Conservation (phyloP, 2,888 invertebrate genomes). For the Rhingia campestris region DNA sequence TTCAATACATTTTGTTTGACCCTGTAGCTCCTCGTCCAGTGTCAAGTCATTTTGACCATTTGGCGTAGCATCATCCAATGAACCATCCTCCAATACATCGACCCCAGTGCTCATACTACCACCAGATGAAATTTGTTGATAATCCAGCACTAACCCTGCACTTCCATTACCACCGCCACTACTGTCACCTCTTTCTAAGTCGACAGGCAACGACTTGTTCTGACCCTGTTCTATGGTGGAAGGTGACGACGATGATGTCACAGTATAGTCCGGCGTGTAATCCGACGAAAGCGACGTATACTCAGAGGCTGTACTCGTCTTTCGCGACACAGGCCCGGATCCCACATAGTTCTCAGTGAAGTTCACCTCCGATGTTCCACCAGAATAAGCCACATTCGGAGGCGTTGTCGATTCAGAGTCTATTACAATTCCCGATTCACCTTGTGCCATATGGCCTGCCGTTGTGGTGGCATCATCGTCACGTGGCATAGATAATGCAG, state of each 20-base stretch:
- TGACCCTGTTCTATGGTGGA: slow-evolving; percentile 74
- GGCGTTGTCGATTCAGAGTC: slow-evolving; percentile 59
- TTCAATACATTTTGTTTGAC: slow-evolving; percentile 4
- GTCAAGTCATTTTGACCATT: slow-evolving; percentile 63
- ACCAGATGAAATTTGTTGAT: slow-evolving; percentile 53
- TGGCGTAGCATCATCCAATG: slow-evolving; percentile 56
- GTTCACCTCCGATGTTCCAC: slow-evolving; percentile 9
- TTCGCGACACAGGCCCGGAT: slow-evolving; percentile 83
- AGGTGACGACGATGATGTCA: slow-evolving; percentile 78
- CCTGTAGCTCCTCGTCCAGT: slow-evolving; percentile 52
- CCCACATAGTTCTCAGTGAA: slow-evolving; percentile 74
- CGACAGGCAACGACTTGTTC: slow-evolving; percentile 53
- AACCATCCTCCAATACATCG: slow-evolving; percentile 55
- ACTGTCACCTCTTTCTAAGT: slow-evolving; percentile 28
- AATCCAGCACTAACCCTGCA: slow-evolving; percentile 26
- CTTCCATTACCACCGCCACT: slow-evolving; percentile 26
- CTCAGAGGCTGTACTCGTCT: slow-evolving; percentile 85
- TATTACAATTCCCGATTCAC: slow-evolving; percentile 60
- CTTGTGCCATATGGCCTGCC: slow-evolving; percentile 33
- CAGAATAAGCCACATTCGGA: slow-evolving; percentile 32
- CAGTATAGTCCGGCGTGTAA: slow-evolving; percentile 85
- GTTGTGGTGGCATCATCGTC: slow-evolving; percentile 53
- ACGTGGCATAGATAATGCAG: not conserved
- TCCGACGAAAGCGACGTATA: slow-evolving; percentile 83
- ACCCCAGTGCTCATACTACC: slow-evolving; percentile 62